These are phyloP conservation scores for Pogona vitticeps DNA, from an alignment of 2,113 vertebrate genomes.

Conservation along the genomic window DNA sequence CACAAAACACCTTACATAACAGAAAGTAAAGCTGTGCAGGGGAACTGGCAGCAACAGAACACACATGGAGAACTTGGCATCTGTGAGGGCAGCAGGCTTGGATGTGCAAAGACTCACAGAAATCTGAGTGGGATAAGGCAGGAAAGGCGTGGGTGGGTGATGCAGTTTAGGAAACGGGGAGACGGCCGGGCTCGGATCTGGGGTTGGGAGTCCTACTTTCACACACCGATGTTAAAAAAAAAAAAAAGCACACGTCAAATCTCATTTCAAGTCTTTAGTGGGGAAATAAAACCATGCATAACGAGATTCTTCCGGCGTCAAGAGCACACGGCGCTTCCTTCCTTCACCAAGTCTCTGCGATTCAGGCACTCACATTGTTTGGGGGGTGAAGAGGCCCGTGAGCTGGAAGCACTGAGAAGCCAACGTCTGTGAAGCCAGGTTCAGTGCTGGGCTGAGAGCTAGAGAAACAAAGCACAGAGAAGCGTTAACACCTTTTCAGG, in stretches of 20 bases:
- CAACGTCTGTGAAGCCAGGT: conserved; percentile 53
- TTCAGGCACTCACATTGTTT: conserved; percentile 57
- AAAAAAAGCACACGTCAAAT: background rate
- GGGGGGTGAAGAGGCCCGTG: conserved; percentile 62
- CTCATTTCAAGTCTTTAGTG: background rate
- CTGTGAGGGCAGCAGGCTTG: too few species aligned
- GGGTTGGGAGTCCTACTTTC: background rate
- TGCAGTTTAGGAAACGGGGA: too few species aligned
- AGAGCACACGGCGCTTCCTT: fast-evolving
- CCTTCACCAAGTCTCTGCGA: too few species aligned
- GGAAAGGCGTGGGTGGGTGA: background rate
- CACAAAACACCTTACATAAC: too few species aligned
- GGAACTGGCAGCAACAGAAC: too few species aligned
- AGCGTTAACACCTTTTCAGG: background rate
- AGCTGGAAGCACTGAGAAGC: conserved; percentile 67
- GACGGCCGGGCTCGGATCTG: background rate
- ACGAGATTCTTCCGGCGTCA: background rate
- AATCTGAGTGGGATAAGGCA: background rate
- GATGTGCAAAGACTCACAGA: background rate
- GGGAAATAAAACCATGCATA: background rate
- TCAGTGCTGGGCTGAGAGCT: conserved; percentile 68
- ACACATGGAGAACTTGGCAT: background rate
- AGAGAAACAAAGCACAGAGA: background rate
- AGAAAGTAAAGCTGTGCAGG: background rate
- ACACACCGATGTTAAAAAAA: background rate